Evolutionary conservation across 2,797 vertebrate species (phyloP).

Genomic region (Anomalospiza imberbis): DNA sequence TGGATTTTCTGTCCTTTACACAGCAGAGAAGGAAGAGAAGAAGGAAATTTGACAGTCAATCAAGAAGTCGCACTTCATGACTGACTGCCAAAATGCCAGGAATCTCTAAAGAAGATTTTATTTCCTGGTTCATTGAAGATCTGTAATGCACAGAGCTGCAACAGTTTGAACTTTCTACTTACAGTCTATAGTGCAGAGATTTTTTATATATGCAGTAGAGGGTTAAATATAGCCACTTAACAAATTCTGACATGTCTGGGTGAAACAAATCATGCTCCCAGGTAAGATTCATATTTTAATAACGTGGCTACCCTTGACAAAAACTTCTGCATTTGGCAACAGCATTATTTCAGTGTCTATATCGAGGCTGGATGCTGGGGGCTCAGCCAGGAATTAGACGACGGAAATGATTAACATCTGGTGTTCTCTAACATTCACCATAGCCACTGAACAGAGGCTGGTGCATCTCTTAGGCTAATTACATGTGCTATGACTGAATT

Average conservation of each 20-base stretch:
- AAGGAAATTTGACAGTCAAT: neutral
- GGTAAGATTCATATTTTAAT: slow-evolving; percentile 26
- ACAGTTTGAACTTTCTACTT: neutral
- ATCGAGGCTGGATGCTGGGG: slow-evolving; percentile 10
- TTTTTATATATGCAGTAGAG: neutral
- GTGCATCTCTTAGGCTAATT: neutral
- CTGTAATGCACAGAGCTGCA: neutral
- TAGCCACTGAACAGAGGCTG: neutral
- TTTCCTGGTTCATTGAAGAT: neutral
- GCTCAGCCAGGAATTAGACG: slow-evolving; percentile 33
- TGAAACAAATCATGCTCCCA: slow-evolving; percentile 12
- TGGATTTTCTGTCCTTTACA: neutral
- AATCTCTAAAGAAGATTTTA: neutral
- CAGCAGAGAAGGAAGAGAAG: neutral
- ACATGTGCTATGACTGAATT: neutral
- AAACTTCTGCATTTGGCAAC: slow-evolving; percentile 11
- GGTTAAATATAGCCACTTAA: neutral
- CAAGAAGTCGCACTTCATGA: fast-evolving
- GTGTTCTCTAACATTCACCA: neutral
- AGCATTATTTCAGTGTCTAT: slow-evolving; percentile 6
- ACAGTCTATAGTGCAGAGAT: neutral
- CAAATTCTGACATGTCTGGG: neutral
- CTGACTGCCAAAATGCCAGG: neutral
- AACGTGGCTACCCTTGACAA: slow-evolving; percentile 34
- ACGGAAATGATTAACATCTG: neutral